phyloP scores from a whole-genome alignment of 2,888 invertebrate species.

The Agrochola litura region DNA sequence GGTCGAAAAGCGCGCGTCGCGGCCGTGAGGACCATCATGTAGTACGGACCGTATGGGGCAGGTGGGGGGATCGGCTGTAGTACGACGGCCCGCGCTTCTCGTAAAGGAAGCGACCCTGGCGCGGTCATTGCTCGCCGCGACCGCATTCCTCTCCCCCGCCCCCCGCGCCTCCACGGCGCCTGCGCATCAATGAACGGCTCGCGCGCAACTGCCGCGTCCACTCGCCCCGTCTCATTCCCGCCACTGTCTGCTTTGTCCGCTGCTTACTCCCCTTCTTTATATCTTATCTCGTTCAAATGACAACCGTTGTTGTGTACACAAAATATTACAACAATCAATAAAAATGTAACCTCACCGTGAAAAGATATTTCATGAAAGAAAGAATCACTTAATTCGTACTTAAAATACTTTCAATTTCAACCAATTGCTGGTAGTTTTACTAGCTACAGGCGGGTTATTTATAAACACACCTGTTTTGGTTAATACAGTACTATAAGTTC shows the following conservation, averaged over 20 bases:
- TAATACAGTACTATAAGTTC: conserved; percentile 11
- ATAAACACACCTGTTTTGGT: conserved; percentile 31
- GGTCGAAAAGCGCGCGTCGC: conserved; percentile 88
- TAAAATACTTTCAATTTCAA: conserved; percentile 63
- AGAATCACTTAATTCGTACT: conserved; percentile 29
- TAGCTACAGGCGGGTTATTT: conserved; percentile 35
- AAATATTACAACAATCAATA: conserved; percentile 39
- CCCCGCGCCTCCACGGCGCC: conserved; percentile 82
- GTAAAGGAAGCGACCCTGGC: conserved; percentile 91
- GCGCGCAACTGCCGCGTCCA: conserved; percentile 83
- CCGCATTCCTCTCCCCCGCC: conserved; percentile 87
- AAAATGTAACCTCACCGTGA: conserved; percentile 2
- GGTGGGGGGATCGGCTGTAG: conserved; percentile 84
- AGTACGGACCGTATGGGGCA: conserved; percentile 80
- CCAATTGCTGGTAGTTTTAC: conserved; percentile 46
- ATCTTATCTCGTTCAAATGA: conserved; percentile 57
- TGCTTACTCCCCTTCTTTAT: conserved; percentile 54
- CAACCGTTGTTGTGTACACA: conserved; percentile 48
- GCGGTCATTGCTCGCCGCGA: conserved; percentile 90
- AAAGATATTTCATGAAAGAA: conserved; percentile 17
- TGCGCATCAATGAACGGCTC: conserved; percentile 90
- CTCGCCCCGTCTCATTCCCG: conserved; percentile 80
- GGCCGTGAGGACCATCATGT: conserved; percentile 84
- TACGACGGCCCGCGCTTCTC: conserved; percentile 89
- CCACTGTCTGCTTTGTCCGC: conserved; percentile 69